Base-by-base conservation (phyloP, 1,140 invertebrate species). In the Euura lappo region DNA sequence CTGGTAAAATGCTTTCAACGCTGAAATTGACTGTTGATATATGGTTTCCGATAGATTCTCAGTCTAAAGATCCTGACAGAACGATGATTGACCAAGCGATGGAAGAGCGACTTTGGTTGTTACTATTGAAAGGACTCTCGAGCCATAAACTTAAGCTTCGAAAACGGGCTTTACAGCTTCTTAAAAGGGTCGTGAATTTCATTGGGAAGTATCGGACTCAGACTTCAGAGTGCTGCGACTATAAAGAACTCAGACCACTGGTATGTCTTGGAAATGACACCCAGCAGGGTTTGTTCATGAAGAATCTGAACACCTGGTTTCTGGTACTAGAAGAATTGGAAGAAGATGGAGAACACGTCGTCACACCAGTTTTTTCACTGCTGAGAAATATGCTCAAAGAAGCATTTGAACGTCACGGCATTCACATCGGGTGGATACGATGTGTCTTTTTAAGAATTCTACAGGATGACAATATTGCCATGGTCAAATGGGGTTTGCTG, bases 271-370 rank as follows among this genome's bases (percentile, higher is more conserved):
- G 69, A 44, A 65, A 60, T 11, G 28, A 71, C 10, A 7, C 70
- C 65, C 45, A 60, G 44, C 8, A 72, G 44, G 43, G 60, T 6
- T 70, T 68, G 5, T 73, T 78, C 7, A 70, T 78, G 13, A 60
- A 74, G n/a, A 70, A 82, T 5, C 87, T 81, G 78, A 80, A 84
- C 28, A 82, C 85, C 68, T 87, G 85, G 69, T 87, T 90, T 68
- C 74, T 89, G 68, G 78, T 91, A 28, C 75, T 91, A 45, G 91
- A 92, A 79, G 86, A 85, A 43, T 80, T 91, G 10, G 91, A 92
- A 79, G 91, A 92, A 77, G 90, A 91, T 76, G 91, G 91, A 79
- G 87, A 87, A n/a, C 91, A 92, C 79, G 80, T 92, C 8, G 81
- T 91, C n/a, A 79, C 86, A 47, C 91, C 91, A 68, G 82, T 87